These are phyloP conservation scores for Manis crassicaudata DNA, from an alignment of 2,797 vertebrate species.

Conservation along the genomic window DNA sequence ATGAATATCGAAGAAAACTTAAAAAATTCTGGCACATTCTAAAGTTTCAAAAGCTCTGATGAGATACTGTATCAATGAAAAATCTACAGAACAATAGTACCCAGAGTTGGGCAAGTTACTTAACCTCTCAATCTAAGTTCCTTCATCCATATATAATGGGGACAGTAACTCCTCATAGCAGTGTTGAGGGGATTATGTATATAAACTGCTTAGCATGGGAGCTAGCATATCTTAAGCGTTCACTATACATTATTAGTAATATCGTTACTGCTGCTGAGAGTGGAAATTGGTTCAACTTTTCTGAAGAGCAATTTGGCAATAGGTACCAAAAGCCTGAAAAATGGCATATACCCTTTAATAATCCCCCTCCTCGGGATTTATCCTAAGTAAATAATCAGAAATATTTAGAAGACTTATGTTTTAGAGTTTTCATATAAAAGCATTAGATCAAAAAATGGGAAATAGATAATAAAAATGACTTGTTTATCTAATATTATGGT, in stretches of 20 bases:
- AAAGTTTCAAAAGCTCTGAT: constrained; percentile 17
- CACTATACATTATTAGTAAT: not conserved
- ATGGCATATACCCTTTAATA: not conserved
- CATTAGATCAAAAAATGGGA: not conserved
- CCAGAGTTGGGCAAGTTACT: not conserved
- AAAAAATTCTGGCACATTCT: not conserved
- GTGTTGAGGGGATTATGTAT: not conserved
- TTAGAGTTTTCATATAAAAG: constrained; percentile 10
- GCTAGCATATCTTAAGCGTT: not conserved
- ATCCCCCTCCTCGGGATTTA: constrained; percentile 2
- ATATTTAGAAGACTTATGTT: not conserved
- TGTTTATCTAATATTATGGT: not conserved
- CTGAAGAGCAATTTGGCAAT: not conserved
- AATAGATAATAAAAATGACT: not conserved
- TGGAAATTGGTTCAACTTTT: constrained; percentile 14
- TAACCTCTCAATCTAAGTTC: constrained; percentile 30
- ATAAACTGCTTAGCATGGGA: not conserved
- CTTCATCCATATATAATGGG: not conserved
- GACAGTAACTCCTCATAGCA: not conserved
- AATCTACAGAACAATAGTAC: not conserved
- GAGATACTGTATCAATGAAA: not conserved
- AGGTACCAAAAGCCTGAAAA: constrained; percentile 17
- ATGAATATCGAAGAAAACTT: not conserved
- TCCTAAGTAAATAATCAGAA: not conserved
- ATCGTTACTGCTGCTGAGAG: not conserved